A percentile compares a stretch with the other conserved stretches of the same genome.
These are phyloP conservation scores for Piaya cayana DNA, from an alignment of 2,113 vertebrate species.

Conservation along the genomic window DNA sequence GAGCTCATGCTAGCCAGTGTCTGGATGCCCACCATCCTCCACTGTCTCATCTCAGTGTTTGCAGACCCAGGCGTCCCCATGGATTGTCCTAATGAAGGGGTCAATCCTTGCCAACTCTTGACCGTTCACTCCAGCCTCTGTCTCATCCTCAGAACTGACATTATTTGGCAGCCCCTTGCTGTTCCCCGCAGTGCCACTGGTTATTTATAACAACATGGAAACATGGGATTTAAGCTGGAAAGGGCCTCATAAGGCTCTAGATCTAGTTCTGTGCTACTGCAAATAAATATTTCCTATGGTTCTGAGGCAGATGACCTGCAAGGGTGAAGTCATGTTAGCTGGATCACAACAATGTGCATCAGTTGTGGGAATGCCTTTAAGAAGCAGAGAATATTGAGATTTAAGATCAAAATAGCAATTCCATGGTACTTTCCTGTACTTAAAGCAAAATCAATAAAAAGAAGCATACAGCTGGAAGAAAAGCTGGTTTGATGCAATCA, in stretches of 20 bases:
- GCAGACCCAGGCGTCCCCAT: rapidly evolving
- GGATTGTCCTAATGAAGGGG: not conserved
- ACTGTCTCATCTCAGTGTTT: not conserved
- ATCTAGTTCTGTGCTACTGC: not conserved
- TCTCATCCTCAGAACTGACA: not conserved
- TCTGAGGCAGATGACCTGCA: not conserved
- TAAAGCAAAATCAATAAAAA: slow-evolving; percentile 48
- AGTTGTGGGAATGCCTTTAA: not conserved
- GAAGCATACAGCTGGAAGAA: slow-evolving; percentile 19
- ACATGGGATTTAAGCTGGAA: not conserved
- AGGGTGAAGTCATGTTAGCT: not conserved
- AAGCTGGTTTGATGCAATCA: slow-evolving; percentile 29
- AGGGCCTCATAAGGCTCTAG: not conserved
- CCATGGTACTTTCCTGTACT: not conserved
- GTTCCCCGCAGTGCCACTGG: not conserved
- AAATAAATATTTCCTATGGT: not conserved
- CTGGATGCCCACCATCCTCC: not conserved
- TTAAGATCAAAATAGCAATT: slow-evolving; percentile 16
- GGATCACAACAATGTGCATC: not conserved
- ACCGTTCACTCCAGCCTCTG: not conserved
- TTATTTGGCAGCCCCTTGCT: not conserved
- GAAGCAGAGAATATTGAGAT: not conserved
- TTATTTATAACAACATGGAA: not conserved
- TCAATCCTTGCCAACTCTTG: not conserved
- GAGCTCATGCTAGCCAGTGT: not conserved